phyloP scores from a whole-genome alignment of 2,888 invertebrate species.

The Margaritifera margaritifera region DNA sequence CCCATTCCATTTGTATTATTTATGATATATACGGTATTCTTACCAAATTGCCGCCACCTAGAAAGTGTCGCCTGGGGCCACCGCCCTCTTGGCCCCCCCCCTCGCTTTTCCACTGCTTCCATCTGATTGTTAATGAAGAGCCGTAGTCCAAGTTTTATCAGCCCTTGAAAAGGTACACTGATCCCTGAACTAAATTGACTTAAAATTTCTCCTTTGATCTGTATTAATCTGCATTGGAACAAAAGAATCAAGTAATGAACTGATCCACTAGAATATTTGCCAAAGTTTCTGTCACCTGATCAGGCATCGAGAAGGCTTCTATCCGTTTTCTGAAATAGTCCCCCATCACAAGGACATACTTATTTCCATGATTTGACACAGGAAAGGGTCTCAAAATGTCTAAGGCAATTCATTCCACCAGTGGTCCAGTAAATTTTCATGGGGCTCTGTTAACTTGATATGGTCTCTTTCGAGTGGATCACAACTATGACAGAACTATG shows the following conservation, averaged over 20 bases:
- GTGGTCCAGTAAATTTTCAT: not conserved
- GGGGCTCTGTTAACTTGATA: not conserved
- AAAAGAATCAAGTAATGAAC: not conserved
- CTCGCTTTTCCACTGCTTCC: no score
- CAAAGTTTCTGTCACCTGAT: slow-evolving; percentile 3
- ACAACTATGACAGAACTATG: not conserved
- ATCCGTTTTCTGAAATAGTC: slow-evolving; percentile 6
- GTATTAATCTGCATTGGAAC: slow-evolving; percentile 1
- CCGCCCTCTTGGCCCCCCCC: no score
- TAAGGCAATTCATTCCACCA: no score
- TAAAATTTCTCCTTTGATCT: slow-evolving; percentile 5
- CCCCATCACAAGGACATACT: not conserved
- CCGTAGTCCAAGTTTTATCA: slow-evolving; percentile 4
- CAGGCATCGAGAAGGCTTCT: slow-evolving; percentile 3
- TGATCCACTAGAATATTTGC: not conserved
- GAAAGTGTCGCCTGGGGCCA: no score
- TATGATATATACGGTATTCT: no score
- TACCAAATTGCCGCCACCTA: not conserved
- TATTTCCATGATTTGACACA: slow-evolving; percentile 1
- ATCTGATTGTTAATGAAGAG: no score
- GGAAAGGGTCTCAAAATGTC: no score
- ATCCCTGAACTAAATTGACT: not conserved
- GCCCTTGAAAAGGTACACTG: not conserved
- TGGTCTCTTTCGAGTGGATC: not conserved
- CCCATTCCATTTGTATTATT: no score